Evolutionary conservation across 1,140 invertebrate species (phyloP), one percentile per base, ranked within the genome.

Genomic region (Nasonia giraulti): DNA sequence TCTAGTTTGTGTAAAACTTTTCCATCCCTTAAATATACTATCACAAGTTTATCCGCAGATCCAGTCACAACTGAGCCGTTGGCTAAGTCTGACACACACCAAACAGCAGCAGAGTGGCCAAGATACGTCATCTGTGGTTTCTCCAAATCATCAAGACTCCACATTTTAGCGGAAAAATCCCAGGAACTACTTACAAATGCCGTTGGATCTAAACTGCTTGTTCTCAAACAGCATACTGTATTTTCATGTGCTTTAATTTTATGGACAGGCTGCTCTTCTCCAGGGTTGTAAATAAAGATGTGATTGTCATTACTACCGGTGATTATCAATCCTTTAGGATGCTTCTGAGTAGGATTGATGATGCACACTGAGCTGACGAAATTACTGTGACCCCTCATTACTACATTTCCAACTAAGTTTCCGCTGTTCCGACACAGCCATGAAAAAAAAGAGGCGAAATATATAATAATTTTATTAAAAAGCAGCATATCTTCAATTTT

Each of bases 31-130:
- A 94, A 94, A 98, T 98, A 99, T 12, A 98, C 89, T 87, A 96
- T 96, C 75, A 99, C 97, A 17, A 95, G 95, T 93, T 98, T 98
- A 92, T 99, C 99, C 31, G 98, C 99, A 2, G 96, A 97, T 12
- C 96, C 97, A 27, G 98, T 98, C 0, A 98, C 93, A 89, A 97
- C 95, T 62, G 94, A 92, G 2, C 93, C 91, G 87, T 95, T 94
- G 2, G 91, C 87, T 1, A 96, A 89, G 81, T 95, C 95, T 33
- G 96, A 94, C 0, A 97, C 96, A 69, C 96, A 95, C 98, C 98
- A 99, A 17, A 99, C 97, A 37, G 98, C 97, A 33, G 96, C 97
- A 86, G 95, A 93, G 89, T 99, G 98, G 96, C 98, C 87, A 93
- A 93, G 2, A 97, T 93, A 2, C 0, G 95, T 95, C 50, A 95